Evolutionary conservation across 2,797 vertebrate genomes (phyloP).

Genomic region (Aldrovandia affinis): DNA sequence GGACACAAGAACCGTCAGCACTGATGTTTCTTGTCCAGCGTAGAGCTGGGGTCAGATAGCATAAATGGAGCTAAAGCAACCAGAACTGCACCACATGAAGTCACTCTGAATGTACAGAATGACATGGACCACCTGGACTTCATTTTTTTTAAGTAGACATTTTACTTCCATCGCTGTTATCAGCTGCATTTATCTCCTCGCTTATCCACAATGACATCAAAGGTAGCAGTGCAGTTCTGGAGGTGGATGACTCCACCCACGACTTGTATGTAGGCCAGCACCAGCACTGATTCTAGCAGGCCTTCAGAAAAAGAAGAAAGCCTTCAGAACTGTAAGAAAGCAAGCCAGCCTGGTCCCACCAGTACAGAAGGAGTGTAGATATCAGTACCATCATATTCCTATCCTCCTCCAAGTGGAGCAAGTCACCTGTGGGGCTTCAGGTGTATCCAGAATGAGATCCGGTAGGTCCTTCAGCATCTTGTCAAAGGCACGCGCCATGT

Average conservation of each 20-base stretch:
- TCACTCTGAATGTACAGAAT: background rate
- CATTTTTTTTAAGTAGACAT: background rate
- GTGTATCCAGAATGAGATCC: conserved; percentile 87
- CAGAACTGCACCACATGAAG: background rate
- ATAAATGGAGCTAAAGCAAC: background rate
- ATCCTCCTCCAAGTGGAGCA: background rate
- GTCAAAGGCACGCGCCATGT: conserved; percentile 81
- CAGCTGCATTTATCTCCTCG: background rate
- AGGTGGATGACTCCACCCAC: no score
- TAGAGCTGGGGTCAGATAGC: background rate
- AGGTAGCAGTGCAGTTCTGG: no score
- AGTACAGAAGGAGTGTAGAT: background rate
- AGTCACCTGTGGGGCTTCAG: conserved; percentile 83
- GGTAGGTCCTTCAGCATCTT: conserved; percentile 82
- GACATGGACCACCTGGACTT: background rate
- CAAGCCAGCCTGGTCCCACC: background rate
- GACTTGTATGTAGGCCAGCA: no score
- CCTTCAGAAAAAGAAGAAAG: background rate
- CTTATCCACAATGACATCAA: no score
- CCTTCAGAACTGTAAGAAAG: background rate
- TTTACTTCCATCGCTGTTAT: no score
- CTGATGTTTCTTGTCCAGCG: background rate
- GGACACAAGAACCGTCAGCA: background rate
- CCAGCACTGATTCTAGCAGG: no score
- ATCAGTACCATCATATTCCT: background rate